These are phyloP conservation scores for Brachionus rotundiformis DNA, from an alignment of 1,140 invertebrate genomes.

Conservation along the genomic window DNA sequence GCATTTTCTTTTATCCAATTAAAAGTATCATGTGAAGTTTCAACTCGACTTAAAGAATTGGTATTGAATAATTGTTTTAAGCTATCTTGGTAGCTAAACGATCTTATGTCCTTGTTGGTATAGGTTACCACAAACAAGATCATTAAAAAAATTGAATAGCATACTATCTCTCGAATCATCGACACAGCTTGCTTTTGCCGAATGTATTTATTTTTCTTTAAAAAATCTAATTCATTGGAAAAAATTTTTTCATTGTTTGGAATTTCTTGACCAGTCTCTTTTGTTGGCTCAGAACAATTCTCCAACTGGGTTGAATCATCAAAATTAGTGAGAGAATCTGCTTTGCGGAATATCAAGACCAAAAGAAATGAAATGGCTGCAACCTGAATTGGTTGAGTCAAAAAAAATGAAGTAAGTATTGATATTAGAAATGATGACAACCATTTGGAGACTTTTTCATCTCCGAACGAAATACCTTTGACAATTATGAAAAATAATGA, in stretches of 20 bases:
- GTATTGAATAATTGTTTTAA: constrained; percentile 62
- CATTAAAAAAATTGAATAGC: constrained; percentile 52
- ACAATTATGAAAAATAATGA: constrained; percentile 67
- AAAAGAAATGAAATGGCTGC: constrained; percentile 63
- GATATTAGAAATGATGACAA: constrained; percentile 67
- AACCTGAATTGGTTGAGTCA: constrained; percentile 68
- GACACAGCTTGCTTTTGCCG: neutral
- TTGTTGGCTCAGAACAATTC: constrained; percentile 55
- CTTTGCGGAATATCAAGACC: neutral
- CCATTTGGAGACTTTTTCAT: constrained; percentile 68
- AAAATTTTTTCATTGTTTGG: too few species aligned
- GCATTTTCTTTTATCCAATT: constrained; percentile 55
- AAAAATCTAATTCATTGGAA: too few species aligned
- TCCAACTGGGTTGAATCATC: constrained; percentile 61
- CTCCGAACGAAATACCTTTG: constrained; percentile 68
- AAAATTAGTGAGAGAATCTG: constrained; percentile 64
- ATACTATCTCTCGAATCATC: constrained; percentile 59
- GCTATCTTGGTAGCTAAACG: constrained; percentile 62
- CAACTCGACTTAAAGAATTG: neutral
- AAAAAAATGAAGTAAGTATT: constrained; percentile 67
- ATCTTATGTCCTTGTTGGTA: constrained; percentile 53
- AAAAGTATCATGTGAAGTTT: neutral
- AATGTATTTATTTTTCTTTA: constrained; percentile 35
- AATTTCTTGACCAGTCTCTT: neutral
- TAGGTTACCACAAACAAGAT: constrained; percentile 26